Conservation (phyloP, 2,888 invertebrate species). For the Beris chalybata region DNA sequence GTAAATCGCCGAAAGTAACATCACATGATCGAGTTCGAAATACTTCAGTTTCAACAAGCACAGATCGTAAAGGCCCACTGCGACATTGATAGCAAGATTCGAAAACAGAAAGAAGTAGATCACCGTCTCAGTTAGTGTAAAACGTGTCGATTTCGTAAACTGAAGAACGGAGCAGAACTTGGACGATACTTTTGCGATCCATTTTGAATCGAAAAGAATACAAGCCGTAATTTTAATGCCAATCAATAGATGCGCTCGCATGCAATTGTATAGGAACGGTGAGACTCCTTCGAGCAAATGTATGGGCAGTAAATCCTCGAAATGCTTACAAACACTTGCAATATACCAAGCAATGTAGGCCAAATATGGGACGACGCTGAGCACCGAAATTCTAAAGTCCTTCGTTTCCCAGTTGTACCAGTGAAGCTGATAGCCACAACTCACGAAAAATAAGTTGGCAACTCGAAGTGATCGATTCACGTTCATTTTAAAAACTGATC, state of each 20-base stretch:
- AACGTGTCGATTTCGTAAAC: not conserved
- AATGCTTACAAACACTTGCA: conserved; percentile 26
- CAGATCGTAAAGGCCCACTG: conserved; percentile 17
- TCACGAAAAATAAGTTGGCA: conserved; percentile 41
- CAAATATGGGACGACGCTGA: conserved; percentile 40
- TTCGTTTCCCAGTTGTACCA: conserved; percentile 40
- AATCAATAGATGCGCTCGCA: conserved; percentile 29
- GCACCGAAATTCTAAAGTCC: conserved; percentile 41
- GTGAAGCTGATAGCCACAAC: conserved; percentile 44
- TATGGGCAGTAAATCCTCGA: conserved; percentile 12
- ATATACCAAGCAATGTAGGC: conserved; percentile 41
- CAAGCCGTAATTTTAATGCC: conserved; percentile 25
- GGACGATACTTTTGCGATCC: conserved; percentile 25
- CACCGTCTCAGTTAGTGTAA: conserved; percentile 3
- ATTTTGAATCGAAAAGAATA: conserved; percentile 21
- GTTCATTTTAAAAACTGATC: conserved; percentile 41
- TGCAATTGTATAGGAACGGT: conserved; percentile 31
- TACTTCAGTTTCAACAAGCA: conserved; percentile 4
- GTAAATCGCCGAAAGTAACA: conserved; percentile 15
- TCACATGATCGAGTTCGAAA: conserved; percentile 14
- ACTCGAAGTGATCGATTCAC: conserved; percentile 43
- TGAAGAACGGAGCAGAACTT: not conserved
- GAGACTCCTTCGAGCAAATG: conserved; percentile 19
- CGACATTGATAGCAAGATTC: not conserved
- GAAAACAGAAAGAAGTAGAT: conserved; percentile 20